Conservation (phyloP, 2,888 invertebrate genomes). For the Drosophila merina region DNA sequence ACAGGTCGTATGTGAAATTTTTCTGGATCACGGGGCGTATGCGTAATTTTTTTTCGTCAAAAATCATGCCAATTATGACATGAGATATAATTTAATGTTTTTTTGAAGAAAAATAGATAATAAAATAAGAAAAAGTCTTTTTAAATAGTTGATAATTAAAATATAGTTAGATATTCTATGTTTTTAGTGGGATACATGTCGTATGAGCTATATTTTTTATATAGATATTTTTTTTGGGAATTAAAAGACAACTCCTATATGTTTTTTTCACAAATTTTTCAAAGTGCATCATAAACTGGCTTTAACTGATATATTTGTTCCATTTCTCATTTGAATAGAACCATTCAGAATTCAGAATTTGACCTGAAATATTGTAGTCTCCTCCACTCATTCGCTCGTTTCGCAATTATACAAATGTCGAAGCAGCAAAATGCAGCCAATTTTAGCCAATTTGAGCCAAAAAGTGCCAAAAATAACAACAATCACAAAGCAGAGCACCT, state of each 20-base stretch:
- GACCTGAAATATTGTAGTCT: neutral
- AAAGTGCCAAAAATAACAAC: conserved; percentile 24
- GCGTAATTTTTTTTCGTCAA: too few relatives aligned
- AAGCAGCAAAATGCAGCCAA: conserved; percentile 27
- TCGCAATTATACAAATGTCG: conserved; percentile 44
- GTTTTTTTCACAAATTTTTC: neutral
- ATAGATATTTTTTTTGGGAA: too few relatives aligned
- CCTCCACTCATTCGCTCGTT: conserved; percentile 4
- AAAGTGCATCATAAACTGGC: neutral
- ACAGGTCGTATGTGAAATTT: too few relatives aligned
- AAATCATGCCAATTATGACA: too few relatives aligned
- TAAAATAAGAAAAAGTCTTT: too few relatives aligned
- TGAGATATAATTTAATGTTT: too few relatives aligned
- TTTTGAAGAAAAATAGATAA: too few relatives aligned
- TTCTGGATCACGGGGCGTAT: too few relatives aligned
- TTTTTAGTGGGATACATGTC: too few relatives aligned
- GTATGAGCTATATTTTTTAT: too few relatives aligned
- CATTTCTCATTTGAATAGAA: neutral
- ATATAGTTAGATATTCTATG: too few relatives aligned
- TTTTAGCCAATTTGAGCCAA: neutral
- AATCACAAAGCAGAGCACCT: conserved; percentile 21
- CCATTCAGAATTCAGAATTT: neutral
- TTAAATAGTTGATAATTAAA: too few relatives aligned
- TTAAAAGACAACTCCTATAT: neutral
- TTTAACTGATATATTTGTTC: neutral